These are phyloP conservation scores for Tenthredo amoena DNA, from an alignment of 2,888 invertebrate genomes.

Conservation along the genomic window DNA sequence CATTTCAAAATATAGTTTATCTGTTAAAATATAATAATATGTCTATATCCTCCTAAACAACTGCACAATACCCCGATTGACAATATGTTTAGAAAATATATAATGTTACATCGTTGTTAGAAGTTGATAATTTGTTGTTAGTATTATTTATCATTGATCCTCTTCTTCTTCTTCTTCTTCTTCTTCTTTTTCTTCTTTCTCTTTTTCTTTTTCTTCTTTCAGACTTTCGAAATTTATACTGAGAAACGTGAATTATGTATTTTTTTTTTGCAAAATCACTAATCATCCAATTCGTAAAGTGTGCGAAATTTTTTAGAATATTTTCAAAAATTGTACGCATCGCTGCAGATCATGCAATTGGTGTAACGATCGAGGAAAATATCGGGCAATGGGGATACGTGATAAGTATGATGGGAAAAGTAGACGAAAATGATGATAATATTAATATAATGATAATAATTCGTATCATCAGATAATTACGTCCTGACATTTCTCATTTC, in stretches of 20 bases:
- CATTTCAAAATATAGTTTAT: conserved; percentile 74
- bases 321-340: no score
- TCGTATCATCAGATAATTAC: conserved; percentile 2
- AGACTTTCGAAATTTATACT: no score
- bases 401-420: no score
- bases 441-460: not conserved
- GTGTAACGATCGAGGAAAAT: no score
- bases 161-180: not conserved
- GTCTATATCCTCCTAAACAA: not conserved
- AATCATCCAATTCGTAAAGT: no score
- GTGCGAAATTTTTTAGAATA: no score
- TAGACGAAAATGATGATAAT: not conserved
- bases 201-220: not conserved
- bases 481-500: not conserved
- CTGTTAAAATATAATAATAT: conserved; percentile 71
- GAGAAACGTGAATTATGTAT: no score
- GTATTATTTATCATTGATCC: not conserved
- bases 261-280: no score
- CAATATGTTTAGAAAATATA: conserved; percentile 76
- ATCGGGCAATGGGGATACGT: no score
- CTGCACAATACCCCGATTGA: conserved; percentile 71
- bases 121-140: conserved; percentile 65
- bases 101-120: conserved; percentile 73
- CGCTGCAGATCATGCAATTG: no score
- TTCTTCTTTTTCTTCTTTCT: not conserved